Percentiles rank a stretch among this genome's conserved stretches.
Evolutionary conservation across 2,797 vertebrate genomes (phyloP).

Genomic region (Phataginus tetradactyla): DNA sequence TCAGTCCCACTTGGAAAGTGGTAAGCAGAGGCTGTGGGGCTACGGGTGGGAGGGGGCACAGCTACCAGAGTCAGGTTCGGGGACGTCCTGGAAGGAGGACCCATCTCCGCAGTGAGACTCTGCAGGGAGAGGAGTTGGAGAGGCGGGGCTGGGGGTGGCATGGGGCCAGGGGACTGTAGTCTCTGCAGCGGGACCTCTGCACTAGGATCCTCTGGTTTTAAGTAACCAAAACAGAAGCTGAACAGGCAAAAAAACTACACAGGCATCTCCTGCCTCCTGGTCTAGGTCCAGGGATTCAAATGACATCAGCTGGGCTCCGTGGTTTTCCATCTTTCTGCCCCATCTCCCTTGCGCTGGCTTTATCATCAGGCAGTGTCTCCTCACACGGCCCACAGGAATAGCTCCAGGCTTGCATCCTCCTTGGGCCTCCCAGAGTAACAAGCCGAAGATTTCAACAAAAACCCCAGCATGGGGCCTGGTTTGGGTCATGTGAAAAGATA

Average conservation of each 20-base stretch:
- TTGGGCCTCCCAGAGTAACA: neutral
- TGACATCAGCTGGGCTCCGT: neutral
- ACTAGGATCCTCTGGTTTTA: neutral
- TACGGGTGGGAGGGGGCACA: neutral
- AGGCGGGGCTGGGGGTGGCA: neutral
- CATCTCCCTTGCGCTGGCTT: neutral
- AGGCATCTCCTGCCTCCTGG: neutral
- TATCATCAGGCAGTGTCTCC: neutral
- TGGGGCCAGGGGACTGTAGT: too few relatives aligned
- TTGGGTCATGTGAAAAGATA: neutral
- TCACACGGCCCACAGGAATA: neutral
- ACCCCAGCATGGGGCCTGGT: neutral
- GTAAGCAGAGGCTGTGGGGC: neutral
- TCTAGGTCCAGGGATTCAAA: neutral
- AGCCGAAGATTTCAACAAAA: too few relatives aligned
- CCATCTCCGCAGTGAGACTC: neutral
- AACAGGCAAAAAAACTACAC: neutral
- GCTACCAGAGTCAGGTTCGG: neutral
- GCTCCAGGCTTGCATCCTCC: neutral
- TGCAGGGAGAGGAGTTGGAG: neutral
- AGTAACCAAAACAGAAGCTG: neutral
- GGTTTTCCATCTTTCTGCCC: neutral
- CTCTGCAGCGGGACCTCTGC: neutral
- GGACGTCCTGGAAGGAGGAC: neutral
- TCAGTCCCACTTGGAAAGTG: accelerated